Evolutionary conservation across 2,888 invertebrate genomes (phyloP).

Genomic region (Baccha elongata): DNA sequence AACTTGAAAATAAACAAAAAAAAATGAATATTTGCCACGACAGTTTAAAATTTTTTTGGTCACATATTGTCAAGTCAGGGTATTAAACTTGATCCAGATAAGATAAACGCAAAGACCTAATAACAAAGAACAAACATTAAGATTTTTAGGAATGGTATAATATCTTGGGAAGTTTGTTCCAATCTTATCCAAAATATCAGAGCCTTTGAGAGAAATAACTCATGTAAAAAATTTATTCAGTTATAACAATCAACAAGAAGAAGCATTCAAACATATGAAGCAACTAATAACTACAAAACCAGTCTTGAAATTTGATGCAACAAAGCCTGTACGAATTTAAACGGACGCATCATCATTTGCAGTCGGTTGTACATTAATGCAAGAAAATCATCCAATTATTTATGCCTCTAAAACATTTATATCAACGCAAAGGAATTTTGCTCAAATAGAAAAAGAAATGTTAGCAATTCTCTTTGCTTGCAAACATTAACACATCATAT

Average conservation of each 20-base stretch:
- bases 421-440: constrained; percentile 48
- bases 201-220: constrained; percentile 73
- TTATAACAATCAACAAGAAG: constrained; percentile 69
- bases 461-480: constrained; percentile 67
- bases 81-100: constrained; percentile 16
- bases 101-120: constrained; percentile 31
- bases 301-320: constrained; percentile 48
- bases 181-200: constrained; percentile 73
- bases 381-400: constrained; percentile 36
- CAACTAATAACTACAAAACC: constrained; percentile 70
- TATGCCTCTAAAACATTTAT: constrained; percentile 57
- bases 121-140: constrained; percentile 23
- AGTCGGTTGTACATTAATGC: constrained; percentile 38
- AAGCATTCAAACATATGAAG: too few relatives aligned
- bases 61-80: constrained; percentile 35
- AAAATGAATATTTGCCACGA: constrained; percentile 48
- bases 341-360: constrained; percentile 63
- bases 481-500: too few relatives aligned
- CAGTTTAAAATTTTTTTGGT: constrained; percentile 47
- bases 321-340: constrained; percentile 57
- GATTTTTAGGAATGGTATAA: constrained; percentile 52
- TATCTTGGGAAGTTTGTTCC: constrained; percentile 70
- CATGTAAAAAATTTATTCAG: constrained; percentile 20
- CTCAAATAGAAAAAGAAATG: constrained; percentile 51
- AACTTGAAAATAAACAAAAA: constrained; percentile 72